Evolutionary conservation across 2,888 invertebrate species (phyloP).

Genomic region (Pandemis corylana): DNA sequence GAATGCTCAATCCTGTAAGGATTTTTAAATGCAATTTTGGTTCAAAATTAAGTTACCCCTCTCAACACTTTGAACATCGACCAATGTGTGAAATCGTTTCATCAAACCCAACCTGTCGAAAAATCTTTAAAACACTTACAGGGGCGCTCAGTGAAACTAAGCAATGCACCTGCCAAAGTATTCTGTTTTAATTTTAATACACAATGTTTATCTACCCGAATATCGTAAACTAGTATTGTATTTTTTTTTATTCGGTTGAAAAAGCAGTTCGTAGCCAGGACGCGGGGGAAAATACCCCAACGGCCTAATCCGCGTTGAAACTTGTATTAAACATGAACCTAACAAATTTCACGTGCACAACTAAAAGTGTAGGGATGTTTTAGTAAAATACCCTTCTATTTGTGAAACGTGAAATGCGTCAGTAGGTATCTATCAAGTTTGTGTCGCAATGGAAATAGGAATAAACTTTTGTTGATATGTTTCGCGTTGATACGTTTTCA

Average conservation of each 20-base stretch:
- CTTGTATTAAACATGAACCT: slow-evolving; percentile 28
- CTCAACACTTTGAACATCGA: too few species aligned
- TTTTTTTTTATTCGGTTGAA: slow-evolving; percentile 3
- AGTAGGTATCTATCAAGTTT: background rate
- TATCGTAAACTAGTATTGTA: background rate
- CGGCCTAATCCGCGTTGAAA: slow-evolving; percentile 32
- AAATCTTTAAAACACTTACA: too few species aligned
- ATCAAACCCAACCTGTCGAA: too few species aligned
- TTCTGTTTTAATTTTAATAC: too few species aligned
- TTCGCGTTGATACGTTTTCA: background rate
- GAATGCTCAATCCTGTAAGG: too few species aligned
- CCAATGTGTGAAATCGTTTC: too few species aligned
- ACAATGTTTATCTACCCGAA: background rate
- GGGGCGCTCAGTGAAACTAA: too few species aligned
- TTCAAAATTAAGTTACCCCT: too few species aligned
- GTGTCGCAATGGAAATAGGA: background rate
- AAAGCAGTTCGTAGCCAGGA: background rate
- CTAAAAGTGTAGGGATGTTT: slow-evolving; percentile 21
- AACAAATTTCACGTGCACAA: slow-evolving; percentile 30
- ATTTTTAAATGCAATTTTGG: too few species aligned
- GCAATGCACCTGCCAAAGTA: too few species aligned
- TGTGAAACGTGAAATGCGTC: background rate
- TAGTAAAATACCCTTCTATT: slow-evolving; percentile 5
- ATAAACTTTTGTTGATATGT: background rate
- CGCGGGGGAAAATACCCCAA: slow-evolving; percentile 3